phyloP scores from a whole-genome alignment of 2,888 invertebrate species.

The Drosophila mimetica region DNA sequence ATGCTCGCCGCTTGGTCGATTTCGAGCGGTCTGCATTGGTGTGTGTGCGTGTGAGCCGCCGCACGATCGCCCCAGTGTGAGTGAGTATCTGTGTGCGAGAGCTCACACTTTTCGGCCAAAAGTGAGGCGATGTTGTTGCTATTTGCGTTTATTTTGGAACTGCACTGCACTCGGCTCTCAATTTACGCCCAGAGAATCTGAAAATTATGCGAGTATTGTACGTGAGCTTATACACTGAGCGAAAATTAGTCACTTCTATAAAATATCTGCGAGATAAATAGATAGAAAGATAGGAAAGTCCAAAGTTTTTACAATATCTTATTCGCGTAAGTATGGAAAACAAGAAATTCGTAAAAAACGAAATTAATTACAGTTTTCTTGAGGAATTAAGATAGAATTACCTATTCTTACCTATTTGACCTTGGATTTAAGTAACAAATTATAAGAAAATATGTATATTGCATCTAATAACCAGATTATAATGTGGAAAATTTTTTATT shows the following conservation, averaged over 20 bases:
- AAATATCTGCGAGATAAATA: no score
- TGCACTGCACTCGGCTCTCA: conserved; percentile 63
- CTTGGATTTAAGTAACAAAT: no score
- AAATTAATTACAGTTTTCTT: no score
- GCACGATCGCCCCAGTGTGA: conserved; percentile 35
- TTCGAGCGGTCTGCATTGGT: conserved; percentile 55
- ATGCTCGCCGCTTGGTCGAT: conserved; percentile 76
- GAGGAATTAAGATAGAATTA: no score
- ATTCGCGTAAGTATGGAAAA: no score
- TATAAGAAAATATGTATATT: no score
- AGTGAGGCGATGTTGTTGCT: conserved; percentile 33
- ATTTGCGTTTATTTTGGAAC: conserved; percentile 59
- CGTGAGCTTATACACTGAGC: conserved; percentile 18
- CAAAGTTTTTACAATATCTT: no score
- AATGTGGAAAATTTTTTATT: no score
- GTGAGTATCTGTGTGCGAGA: conserved; percentile 50
- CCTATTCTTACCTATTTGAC: no score
- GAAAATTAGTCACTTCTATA: neutral
- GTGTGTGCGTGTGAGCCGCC: conserved; percentile 42
- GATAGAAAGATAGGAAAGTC: no score
- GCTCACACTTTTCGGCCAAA: conserved; percentile 62
- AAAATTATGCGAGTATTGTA: neutral
- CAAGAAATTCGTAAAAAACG: no score
- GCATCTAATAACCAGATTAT: no score
- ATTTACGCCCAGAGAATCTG: conserved; percentile 26